A percentile compares a stretch with the other conserved stretches of the same genome.
These are phyloP conservation scores for Plemyria rubiginata DNA, from an alignment of 2,888 invertebrate genomes.

Conservation along the genomic window DNA sequence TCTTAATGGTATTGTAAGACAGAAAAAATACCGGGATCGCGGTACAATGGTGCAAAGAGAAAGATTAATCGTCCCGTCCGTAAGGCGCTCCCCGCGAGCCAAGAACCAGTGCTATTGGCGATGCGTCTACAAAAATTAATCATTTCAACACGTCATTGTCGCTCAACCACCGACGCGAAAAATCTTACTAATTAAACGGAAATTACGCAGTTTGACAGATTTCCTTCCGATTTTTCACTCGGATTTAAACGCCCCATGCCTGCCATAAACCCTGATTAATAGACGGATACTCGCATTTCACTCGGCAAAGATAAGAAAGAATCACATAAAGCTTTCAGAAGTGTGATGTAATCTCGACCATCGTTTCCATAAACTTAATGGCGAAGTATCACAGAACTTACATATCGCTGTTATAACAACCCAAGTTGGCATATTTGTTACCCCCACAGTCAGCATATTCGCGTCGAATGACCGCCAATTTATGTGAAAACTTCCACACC, in stretches of 20 bases:
- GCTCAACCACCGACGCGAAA: conserved; percentile 70
- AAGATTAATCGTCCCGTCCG: conserved; percentile 80
- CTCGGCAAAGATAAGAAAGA: conserved; percentile 65
- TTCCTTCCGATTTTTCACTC: conserved; percentile 70
- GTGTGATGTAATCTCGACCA: conserved; percentile 82
- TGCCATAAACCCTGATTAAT: conserved; percentile 74
- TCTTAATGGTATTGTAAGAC: conserved; percentile 83
- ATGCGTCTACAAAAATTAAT: conserved; percentile 78
- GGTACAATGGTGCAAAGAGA: conserved; percentile 79
- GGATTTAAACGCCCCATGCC: conserved; percentile 55
- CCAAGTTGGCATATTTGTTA: conserved; percentile 85
- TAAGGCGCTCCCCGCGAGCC: conserved; percentile 62
- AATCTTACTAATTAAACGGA: conserved; percentile 80
- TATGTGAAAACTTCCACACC: conserved; percentile 82
- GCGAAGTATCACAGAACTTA: conserved; percentile 84
- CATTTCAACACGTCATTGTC: conserved; percentile 83
- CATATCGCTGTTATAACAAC: conserved; percentile 84
- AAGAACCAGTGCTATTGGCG: conserved; percentile 52
- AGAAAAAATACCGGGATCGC: conserved; percentile 80
- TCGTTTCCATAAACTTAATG: conserved; percentile 84
- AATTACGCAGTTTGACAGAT: conserved; percentile 81
- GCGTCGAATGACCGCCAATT: conserved; percentile 85
- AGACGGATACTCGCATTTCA: conserved; percentile 56
- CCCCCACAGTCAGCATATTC: conserved; percentile 84
- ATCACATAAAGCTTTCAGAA: conserved; percentile 82